Base-by-base conservation (phyloP, 1,140 invertebrate species). In the Dinoponera quadriceps region DNA sequence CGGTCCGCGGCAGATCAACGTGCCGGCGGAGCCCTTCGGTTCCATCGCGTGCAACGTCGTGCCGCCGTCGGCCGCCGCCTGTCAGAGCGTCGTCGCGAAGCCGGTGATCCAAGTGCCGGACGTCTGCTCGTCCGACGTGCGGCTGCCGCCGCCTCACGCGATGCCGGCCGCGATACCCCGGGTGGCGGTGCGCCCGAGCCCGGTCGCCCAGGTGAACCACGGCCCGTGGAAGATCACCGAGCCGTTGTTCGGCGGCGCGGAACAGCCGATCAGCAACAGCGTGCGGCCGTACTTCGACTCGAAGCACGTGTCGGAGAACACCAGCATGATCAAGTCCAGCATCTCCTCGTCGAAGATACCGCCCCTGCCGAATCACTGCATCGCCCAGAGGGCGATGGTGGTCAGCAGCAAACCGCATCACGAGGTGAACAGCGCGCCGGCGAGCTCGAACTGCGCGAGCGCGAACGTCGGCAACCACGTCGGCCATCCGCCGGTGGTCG, bases 271-370 rank as follows among this genome's bases (percentile, higher is more conserved):
- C 25, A 92, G 75, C 65, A 92, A 91, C 62, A 92, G 75, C 54
- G 90, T 91, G 2, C 83, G 92, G 33, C 93, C 93, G 0, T 94
- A 94, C 38, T 93, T 93, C 14, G 93, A 94, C 27, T 94, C 93
- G 0, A 94, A 94, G 48, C 91, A 93, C 29, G 93, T 94, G 3
- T 93, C 93, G 0, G 92, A 94, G 55, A 94, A 94, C 60, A 94
- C 93, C 5, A 94, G 93, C 49, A 94, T 94, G 93, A 94, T 94
- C 74, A 94, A 94, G 20, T 92, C 93, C 13, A 94, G 92, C 88
- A 87, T 93, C 84, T 92, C 92, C 48, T 92, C 92, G 33, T 92
- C 91, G 1, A 91, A 93, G 62, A 91, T 93, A 75, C 85, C 92
- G 16, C 92, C 92, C 0, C 80, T 94, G 59, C 89, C 90, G 2